Evolutionary conservation across 2,888 invertebrate genomes (phyloP), one percentile per base, ranked within the genome.

Genomic region (Stegana nigrithorax): DNA sequence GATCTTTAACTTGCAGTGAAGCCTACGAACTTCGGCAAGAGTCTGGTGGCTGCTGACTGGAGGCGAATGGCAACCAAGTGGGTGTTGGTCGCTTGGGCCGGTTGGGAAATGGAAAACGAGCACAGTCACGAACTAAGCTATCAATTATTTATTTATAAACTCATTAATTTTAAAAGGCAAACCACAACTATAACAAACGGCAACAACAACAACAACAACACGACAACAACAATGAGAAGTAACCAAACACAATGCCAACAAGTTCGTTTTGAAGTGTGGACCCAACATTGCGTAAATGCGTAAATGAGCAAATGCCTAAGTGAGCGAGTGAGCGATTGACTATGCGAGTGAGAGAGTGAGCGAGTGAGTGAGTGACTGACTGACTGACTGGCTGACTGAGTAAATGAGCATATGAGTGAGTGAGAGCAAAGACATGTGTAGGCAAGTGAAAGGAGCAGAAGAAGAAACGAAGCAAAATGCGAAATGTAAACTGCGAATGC

Each of bases 141-240:
- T 12, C 44, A 44, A 36, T 57, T 64, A 65, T 66, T 65, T 72
- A 72, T 68, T 71, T 65, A 65, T 69, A 63, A 60, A 57, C 65
- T 70, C 65, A 69, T 71, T 69, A 67, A 71, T 64, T 67, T 63
- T 55, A 29, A 44, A 61, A 59, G 62, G 59, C 27, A 50, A 53
- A 56, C 42, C 66, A 32, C 44, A 23, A 39, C 23, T 23, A 45
- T 8, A 45, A 45, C 21, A 78, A 66, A 64, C 70, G 69, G 67
- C 60, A 76, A 44, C 63, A 32, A 64, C 68, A 67, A 65, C 63
- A 64, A 64, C 64, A 73, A 32, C 32, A 32, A 32, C 2, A 32
- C 32, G 2, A 32, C 32, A 4, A 32, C 32, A 32, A 32, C 3
- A 32, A n/a, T 32, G n/a, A 32, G 19, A 5, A 17, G 12, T 3